These are phyloP conservation scores for Crypturellus undulatus DNA, from an alignment of 2,113 vertebrate genomes.

Conservation along the genomic window DNA sequence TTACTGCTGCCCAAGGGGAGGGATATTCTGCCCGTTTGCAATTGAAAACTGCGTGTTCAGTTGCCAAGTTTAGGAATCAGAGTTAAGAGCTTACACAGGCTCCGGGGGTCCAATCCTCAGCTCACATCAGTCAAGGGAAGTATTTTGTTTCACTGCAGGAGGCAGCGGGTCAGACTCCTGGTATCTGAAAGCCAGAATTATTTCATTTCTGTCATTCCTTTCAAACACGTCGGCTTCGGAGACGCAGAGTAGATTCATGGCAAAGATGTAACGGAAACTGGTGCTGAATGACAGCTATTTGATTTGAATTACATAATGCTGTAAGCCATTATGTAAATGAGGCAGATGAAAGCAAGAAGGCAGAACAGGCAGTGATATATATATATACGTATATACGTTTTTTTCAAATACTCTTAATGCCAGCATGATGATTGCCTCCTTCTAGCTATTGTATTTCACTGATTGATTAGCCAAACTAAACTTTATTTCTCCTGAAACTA, in stretches of 20 bases:
- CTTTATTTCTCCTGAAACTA: slow-evolving; percentile 15
- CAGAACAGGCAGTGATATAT: neutral
- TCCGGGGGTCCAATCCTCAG: slow-evolving; percentile 29
- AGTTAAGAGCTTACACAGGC: slow-evolving; percentile 47
- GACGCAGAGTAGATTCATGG: rapidly evolving
- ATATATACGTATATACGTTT: neutral
- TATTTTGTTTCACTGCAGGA: neutral
- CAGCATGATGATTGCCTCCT: neutral
- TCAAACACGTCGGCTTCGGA: neutral
- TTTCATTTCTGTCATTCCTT: slow-evolving; percentile 22
- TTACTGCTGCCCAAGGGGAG: slow-evolving; percentile 36
- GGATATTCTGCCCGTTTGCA: slow-evolving; percentile 4
- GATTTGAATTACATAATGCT: slow-evolving; percentile 62
- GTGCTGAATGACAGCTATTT: slow-evolving; percentile 29
- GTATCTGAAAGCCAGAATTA: neutral
- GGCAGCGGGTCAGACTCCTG: slow-evolving; percentile 35
- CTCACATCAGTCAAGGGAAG: neutral
- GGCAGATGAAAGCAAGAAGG: neutral
- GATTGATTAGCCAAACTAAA: neutral
- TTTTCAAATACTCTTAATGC: neutral
- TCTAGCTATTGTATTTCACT: neutral
- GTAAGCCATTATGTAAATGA: slow-evolving; percentile 67
- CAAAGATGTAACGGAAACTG: slow-evolving; percentile 21
- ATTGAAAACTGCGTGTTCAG: neutral
- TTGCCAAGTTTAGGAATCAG: slow-evolving; percentile 68